Percentiles rank a stretch among this genome's conserved stretches.
Evolutionary conservation across 2,797 vertebrate genomes (phyloP).

Genomic region (Lophotriccus pileatus): DNA sequence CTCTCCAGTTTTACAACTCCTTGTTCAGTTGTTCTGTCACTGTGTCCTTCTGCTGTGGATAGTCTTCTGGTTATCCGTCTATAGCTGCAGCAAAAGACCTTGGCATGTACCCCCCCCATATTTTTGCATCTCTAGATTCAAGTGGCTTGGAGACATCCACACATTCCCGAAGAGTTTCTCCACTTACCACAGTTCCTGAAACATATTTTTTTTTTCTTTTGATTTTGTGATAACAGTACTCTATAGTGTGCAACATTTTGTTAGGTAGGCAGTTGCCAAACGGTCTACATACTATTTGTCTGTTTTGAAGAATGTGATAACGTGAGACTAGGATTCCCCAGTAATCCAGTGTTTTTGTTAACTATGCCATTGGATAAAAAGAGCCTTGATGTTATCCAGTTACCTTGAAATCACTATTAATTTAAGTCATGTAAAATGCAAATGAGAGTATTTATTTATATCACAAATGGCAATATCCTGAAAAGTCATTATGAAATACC

Average conservation of each 20-base stretch:
- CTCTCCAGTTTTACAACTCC: not conserved
- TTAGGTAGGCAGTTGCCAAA: not conserved
- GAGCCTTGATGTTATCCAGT: not conserved
- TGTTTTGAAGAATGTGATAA: not conserved
- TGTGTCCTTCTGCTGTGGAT: not conserved
- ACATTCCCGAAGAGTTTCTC: not conserved
- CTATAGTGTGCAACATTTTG: not conserved
- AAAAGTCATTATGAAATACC: not conserved
- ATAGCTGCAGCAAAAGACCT: not conserved
- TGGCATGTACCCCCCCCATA: not conserved
- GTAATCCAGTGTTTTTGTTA: not conserved
- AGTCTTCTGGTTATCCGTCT: not conserved
- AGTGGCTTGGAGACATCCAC: not conserved
- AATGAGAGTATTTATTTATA: not conserved
- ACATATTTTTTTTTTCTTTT: not conserved
- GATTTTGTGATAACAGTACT: not conserved
- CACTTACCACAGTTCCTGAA: not conserved
- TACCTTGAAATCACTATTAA: not conserved
- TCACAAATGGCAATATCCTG: not conserved
- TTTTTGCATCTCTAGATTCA: not conserved
- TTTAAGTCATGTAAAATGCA: not conserved
- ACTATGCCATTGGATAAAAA: not conserved
- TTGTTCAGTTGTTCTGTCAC: not conserved
- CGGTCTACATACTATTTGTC: not conserved
- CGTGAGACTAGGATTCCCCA: not conserved